Conservation (phyloP, 2,888 invertebrate genomes). For the Leuctra nigra region DNA sequence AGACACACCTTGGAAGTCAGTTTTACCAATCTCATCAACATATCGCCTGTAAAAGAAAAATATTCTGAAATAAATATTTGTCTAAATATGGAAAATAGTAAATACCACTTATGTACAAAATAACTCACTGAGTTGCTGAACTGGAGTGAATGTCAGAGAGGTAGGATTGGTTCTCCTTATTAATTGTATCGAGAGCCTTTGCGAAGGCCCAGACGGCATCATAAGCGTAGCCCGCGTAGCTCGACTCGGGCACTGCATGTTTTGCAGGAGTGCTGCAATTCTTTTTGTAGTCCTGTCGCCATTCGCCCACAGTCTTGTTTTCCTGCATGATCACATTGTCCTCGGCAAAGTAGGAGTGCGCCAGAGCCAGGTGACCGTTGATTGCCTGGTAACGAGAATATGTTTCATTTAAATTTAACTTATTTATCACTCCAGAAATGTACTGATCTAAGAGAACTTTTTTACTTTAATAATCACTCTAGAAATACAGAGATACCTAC, state of each 20-base stretch:
- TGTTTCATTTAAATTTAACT: no score
- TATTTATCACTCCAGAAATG: no score
- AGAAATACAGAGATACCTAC: slow-evolving; percentile 28
- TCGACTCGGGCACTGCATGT: slow-evolving; percentile 41
- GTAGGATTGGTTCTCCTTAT: slow-evolving; percentile 53
- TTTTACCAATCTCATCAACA: slow-evolving; percentile 54
- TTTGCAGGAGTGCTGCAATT: slow-evolving; percentile 32
- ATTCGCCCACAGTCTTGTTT: slow-evolving; percentile 55
- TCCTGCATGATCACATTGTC: slow-evolving; percentile 56
- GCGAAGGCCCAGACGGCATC: slow-evolving; percentile 80
- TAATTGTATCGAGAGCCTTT: slow-evolving; percentile 56
- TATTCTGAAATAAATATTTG: background rate
- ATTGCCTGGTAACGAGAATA: slow-evolving; percentile 46
- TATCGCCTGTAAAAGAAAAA: slow-evolving; percentile 45
- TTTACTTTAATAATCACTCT: background rate
- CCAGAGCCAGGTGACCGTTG: slow-evolving; percentile 64
- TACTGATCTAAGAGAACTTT: no score
- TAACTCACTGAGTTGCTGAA: slow-evolving; percentile 43
- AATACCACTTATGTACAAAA: slow-evolving; percentile 10
- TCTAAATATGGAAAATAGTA: slow-evolving; percentile 16
- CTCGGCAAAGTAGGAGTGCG: slow-evolving; percentile 59
- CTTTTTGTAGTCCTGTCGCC: slow-evolving; percentile 47
- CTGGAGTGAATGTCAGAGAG: slow-evolving; percentile 48
- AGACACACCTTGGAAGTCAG: slow-evolving; percentile 64
- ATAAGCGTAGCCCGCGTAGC: slow-evolving; percentile 70